Conservation (phyloP, 2,888 invertebrate genomes). For the Erpobdella octoculata region DNA sequence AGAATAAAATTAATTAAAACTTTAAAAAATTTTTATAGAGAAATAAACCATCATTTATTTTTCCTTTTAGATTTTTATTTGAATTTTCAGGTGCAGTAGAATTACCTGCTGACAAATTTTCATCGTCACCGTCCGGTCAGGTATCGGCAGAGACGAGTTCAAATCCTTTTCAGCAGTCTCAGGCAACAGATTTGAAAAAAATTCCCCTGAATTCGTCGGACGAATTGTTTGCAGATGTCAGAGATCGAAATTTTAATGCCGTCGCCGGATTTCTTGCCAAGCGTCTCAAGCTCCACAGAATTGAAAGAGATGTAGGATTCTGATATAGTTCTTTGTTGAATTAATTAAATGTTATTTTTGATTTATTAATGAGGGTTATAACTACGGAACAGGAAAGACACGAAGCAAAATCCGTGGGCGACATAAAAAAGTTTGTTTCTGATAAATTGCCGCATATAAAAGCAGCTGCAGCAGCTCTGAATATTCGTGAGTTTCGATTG, state of each 20-base stretch:
- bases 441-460: constrained; percentile 78
- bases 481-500: constrained; percentile 40
- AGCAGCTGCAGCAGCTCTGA: constrained; percentile 68
- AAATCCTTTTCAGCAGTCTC: constrained; percentile 39
- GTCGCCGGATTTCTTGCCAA: constrained; percentile 76
- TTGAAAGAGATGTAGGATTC: constrained; percentile 60
- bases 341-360: not conserved
- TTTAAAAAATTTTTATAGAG: too few relatives aligned
- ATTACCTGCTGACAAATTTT: constrained; percentile 77
- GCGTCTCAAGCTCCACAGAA: constrained; percentile 76
- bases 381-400: constrained; percentile 62
- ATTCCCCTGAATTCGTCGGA: constrained; percentile 81
- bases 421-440: constrained; percentile 85
- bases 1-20: too few relatives aligned
- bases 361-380: not conserved
- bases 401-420: constrained; percentile 77
- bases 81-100: constrained; percentile 64
- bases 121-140: constrained; percentile 52
- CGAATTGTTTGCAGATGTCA: constrained; percentile 74
- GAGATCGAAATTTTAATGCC: constrained; percentile 81
- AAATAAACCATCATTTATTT: too few relatives aligned
- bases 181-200: constrained; percentile 61
- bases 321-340: not conserved
- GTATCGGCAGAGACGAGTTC: constrained; percentile 48
- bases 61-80: not conserved